Evolutionary conservation across 1,140 invertebrate species (phyloP).

Genomic region (Philotrypesis tridentata): DNA sequence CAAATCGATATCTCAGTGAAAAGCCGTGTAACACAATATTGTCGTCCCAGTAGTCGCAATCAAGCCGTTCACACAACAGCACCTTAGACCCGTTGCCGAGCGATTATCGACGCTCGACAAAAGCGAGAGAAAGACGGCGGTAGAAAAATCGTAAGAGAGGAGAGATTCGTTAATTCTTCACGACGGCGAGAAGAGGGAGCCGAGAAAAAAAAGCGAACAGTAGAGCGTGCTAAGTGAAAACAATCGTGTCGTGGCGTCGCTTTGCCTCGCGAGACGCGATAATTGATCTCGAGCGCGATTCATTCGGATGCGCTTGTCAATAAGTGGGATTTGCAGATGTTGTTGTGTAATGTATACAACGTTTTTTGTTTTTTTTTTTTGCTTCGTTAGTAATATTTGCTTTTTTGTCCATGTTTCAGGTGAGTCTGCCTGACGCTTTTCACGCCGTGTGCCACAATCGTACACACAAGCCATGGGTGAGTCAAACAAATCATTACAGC

Average conservation of each 20-base stretch:
- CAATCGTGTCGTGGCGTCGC: conserved; percentile 8
- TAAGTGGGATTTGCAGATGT: not conserved
- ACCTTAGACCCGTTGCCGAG: not conserved
- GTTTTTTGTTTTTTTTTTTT: not conserved
- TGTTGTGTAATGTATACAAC: not conserved
- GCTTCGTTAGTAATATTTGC: not conserved
- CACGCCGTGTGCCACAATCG: too few relatives aligned
- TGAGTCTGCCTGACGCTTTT: not conserved
- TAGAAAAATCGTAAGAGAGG: not conserved
- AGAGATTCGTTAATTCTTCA: conserved; percentile 25
- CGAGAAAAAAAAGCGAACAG: conserved; percentile 30
- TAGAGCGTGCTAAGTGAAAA: conserved; percentile 40
- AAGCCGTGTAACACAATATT: not conserved
- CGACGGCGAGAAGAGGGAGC: not conserved
- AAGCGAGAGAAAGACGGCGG: conserved; percentile 19
- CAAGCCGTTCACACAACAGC: not conserved
- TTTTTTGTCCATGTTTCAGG: conserved; percentile 12
- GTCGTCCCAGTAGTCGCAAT: not conserved
- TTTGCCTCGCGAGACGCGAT: not conserved
- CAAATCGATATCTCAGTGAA: not conserved
- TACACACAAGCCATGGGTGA: not conserved
- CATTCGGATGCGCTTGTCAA: not conserved
- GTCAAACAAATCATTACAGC: not conserved
- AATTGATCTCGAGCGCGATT: conserved; percentile 25
- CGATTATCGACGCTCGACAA: conserved; percentile 31